Percentiles rank a stretch among this genome's conserved stretches.
Conservation (phyloP, 2,888 invertebrate species). For the Cynaeus angustus region DNA sequence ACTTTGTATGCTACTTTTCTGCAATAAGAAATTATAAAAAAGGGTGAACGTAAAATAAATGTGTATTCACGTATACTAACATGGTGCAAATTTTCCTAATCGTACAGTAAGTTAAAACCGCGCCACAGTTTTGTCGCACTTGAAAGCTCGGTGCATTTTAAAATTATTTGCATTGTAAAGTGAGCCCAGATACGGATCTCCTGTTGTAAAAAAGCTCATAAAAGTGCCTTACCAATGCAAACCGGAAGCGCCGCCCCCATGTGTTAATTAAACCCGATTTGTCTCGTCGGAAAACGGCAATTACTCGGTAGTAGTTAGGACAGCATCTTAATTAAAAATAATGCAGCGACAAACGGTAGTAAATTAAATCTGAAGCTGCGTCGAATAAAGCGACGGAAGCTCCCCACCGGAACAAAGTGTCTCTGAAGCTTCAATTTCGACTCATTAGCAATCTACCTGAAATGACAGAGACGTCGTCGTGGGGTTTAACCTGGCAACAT, state of each 20-base stretch:
- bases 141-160: neutral
- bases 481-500: neutral
- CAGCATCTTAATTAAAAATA: constrained; percentile 45
- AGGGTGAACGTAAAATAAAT: no score
- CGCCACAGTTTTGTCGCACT: neutral
- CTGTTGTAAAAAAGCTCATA: constrained; percentile 1
- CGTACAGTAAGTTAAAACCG: neutral
- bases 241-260: constrained; percentile 8
- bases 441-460: constrained; percentile 31
- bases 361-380: constrained; percentile 46
- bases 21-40: no score
- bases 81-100: no score
- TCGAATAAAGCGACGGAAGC: constrained; percentile 20
- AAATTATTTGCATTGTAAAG: constrained; percentile 4
- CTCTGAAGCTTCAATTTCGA: constrained; percentile 40
- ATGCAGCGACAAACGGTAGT: constrained; percentile 39
- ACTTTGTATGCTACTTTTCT: no score
- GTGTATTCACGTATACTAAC: no score
- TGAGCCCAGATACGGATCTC: neutral
- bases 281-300: constrained; percentile 30
- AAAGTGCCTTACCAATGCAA: constrained; percentile 1
- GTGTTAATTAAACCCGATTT: constrained; percentile 36
- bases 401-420: constrained; percentile 35
- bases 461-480: constrained; percentile 6
- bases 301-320: constrained; percentile 28